phyloP scores from a whole-genome alignment of 2,113 vertebrate genomes.

The Donacobius atricapilla region DNA sequence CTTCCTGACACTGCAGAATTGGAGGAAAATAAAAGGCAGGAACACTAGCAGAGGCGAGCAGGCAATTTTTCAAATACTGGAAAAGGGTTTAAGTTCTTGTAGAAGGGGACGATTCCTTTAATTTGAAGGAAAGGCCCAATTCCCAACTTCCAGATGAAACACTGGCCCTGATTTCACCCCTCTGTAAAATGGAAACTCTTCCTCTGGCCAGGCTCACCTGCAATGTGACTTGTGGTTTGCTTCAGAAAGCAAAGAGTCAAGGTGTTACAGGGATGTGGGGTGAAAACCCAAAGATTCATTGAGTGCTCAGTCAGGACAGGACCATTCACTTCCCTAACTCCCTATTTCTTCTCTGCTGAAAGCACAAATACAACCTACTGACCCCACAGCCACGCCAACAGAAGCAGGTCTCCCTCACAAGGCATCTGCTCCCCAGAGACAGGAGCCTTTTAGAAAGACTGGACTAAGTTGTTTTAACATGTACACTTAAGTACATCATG shows the following conservation, averaged over 20 bases:
- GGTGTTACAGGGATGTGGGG: neutral
- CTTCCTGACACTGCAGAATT: conserved; percentile 57
- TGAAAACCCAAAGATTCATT: neutral
- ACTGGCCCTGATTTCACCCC: neutral
- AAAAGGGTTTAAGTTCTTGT: conserved; percentile 6
- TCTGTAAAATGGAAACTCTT: neutral
- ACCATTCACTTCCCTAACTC: neutral
- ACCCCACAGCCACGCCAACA: neutral
- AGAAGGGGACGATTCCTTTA: neutral
- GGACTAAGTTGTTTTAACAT: neutral
- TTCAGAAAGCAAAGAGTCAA: neutral
- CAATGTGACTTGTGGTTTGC: neutral
- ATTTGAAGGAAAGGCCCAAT: neutral
- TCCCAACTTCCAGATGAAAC: neutral
- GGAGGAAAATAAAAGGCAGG: conserved; percentile 34
- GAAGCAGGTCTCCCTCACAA: neutral
- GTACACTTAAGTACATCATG: neutral
- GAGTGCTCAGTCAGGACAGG: neutral
- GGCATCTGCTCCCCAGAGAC: neutral
- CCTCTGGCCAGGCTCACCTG: neutral
- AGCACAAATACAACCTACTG: neutral
- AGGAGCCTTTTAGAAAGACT: neutral
- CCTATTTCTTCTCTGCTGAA: neutral
- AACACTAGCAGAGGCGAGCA: neutral
- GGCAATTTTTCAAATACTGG: neutral